phyloP scores from a whole-genome alignment of 1,140 invertebrate genomes.

The Ceratosolen fusciceps region DNA sequence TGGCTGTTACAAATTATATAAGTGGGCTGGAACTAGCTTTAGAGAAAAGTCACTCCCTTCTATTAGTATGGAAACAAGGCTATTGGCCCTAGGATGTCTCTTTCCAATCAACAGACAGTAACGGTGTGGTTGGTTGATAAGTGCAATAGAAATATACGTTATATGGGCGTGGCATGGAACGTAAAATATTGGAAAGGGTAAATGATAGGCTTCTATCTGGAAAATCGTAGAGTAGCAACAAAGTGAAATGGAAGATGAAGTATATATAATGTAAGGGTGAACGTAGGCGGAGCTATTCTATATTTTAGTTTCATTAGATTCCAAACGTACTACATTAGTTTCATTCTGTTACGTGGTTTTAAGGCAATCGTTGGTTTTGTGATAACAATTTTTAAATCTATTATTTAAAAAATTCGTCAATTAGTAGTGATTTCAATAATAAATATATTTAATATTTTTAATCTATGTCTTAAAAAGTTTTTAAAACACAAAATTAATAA shows the following conservation, averaged over 20 bases:
- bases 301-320: constrained; percentile 16
- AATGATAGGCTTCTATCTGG: not conserved
- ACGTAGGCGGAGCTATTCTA: constrained; percentile 18
- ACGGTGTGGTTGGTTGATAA: constrained; percentile 6
- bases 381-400: constrained; percentile 3
- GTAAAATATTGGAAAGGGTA: constrained; percentile 26
- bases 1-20: constrained; percentile 6
- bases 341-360: constrained; percentile 38
- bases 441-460: not conserved
- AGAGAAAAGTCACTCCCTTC: constrained; percentile 1
- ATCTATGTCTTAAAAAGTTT: not conserved
- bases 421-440: not conserved
- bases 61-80: constrained; percentile 22
- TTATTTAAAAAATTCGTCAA: not conserved
- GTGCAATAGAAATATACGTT: constrained; percentile 19
- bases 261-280: not conserved
- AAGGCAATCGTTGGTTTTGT: not conserved
- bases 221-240: not conserved
- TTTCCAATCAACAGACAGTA: constrained; percentile 31
- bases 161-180: constrained; percentile 27
- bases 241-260: not conserved
- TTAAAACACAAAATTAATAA: not conserved
- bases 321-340: constrained; percentile 5
- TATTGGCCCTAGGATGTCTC: constrained; percentile 18
- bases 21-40: not conserved